Evolutionary conservation across 2,888 invertebrate genomes (phyloP).

Genomic region (Chrysolina haemoptera): DNA sequence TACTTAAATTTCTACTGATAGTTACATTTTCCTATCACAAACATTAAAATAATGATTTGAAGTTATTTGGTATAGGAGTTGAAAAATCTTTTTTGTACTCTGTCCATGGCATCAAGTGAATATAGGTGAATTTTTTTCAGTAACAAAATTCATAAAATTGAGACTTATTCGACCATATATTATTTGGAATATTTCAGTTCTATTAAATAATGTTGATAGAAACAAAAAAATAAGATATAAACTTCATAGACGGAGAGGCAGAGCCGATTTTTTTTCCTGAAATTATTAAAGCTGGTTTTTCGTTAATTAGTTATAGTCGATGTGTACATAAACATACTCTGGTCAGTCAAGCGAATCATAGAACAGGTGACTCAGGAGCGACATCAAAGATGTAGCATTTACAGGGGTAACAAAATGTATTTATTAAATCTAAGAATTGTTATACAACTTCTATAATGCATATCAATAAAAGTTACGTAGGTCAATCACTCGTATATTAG

Average conservation of each 20-base stretch:
- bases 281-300: no score
- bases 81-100: background rate
- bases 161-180: background rate
- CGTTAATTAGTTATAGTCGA: no score
- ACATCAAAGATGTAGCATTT: no score
- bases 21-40: background rate
- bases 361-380: no score
- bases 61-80: background rate
- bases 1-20: slow-evolving; percentile 6
- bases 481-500: no score
- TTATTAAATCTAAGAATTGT: no score
- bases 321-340: no score
- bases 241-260: background rate
- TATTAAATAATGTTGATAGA: background rate
- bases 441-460: no score
- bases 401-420: no score
- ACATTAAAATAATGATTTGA: background rate
- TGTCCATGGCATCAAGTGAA: background rate
- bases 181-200: background rate
- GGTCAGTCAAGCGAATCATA: no score
- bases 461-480: no score
- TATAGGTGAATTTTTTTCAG: background rate
- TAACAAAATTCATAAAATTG: background rate
- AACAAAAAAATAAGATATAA: background rate
- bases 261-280: no score